phyloP scores from a whole-genome alignment of 2,888 invertebrate genomes.

The Eudemis profundana region DNA sequence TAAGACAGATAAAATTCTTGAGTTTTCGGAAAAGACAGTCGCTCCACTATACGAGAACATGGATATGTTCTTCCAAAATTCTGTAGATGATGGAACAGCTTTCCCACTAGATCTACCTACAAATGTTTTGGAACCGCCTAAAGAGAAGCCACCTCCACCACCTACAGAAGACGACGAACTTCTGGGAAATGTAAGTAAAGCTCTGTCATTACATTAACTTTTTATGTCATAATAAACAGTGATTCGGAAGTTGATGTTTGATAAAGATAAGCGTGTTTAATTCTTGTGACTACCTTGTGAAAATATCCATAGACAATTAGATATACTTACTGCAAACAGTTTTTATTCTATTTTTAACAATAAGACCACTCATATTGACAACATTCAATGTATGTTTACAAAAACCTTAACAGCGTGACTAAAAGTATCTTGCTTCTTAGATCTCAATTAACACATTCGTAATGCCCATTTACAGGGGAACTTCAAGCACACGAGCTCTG shows the following conservation, averaged over 20 bases:
- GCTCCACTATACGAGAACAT: slow-evolving; percentile 87
- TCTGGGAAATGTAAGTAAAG: slow-evolving; percentile 75
- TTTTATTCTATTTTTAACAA: not conserved
- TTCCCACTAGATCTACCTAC: slow-evolving; percentile 86
- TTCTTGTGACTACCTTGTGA: not conserved
- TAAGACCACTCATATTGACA: no score
- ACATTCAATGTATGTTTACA: no score
- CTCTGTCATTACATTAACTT: not conserved
- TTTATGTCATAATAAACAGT: not conserved
- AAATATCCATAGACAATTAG: not conserved
- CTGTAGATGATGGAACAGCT: slow-evolving; percentile 61
- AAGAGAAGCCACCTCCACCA: slow-evolving; percentile 94
- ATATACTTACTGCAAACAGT: not conserved
- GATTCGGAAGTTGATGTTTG: not conserved
- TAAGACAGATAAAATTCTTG: slow-evolving; percentile 54
- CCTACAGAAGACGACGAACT: slow-evolving; percentile 86
- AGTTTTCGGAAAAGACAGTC: slow-evolving; percentile 69
- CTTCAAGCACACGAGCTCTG: slow-evolving; percentile 91
- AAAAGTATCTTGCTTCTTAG: not conserved
- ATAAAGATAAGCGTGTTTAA: not conserved
- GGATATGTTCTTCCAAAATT: slow-evolving; percentile 82
- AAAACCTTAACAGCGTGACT: no score
- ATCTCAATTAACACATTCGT: not conserved
- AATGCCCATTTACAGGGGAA: slow-evolving; percentile 73
- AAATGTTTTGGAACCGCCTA: slow-evolving; percentile 90